A percentile compares a stretch with the other conserved stretches of the same genome.
Conservation (phyloP, 2,113 vertebrate genomes). For the Gallinago paraguaiae region DNA sequence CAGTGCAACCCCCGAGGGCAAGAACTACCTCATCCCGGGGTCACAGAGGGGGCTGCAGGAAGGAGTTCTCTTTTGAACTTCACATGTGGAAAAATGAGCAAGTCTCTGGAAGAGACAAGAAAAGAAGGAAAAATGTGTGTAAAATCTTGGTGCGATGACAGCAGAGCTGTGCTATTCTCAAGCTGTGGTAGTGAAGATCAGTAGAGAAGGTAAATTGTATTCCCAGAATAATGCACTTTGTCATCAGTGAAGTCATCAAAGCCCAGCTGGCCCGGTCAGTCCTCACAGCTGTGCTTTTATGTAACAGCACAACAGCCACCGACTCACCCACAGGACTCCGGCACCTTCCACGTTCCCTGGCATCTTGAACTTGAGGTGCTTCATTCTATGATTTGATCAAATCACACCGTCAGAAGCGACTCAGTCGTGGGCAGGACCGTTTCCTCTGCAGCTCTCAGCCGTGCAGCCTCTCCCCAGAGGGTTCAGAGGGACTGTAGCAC, state of each 20-base stretch:
- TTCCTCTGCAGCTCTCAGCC: background rate
- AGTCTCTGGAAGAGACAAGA: background rate
- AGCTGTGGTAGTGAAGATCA: background rate
- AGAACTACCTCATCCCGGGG: fast-evolving
- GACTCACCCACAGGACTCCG: background rate
- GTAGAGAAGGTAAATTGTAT: background rate
- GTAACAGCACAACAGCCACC: background rate
- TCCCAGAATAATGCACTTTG: background rate
- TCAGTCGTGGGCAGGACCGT: background rate
- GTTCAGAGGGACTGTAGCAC: background rate
- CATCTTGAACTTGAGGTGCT: background rate
- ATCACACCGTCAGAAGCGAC: background rate
- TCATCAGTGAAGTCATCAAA: background rate
- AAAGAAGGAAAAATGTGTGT: background rate
- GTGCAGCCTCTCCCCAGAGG: background rate
- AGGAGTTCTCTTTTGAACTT: background rate
- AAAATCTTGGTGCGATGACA: background rate
- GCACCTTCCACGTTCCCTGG: background rate
- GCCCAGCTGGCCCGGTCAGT: background rate
- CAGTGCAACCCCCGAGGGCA: fast-evolving
- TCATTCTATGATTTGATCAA: background rate
- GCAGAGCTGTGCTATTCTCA: background rate
- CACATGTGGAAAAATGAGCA: background rate
- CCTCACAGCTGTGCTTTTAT: fast-evolving
- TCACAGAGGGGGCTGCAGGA: background rate